Evolutionary conservation across 1,140 invertebrate genomes (phyloP), one percentile per base, ranked within the genome.

Genomic region (Brachionus plicatilis): DNA sequence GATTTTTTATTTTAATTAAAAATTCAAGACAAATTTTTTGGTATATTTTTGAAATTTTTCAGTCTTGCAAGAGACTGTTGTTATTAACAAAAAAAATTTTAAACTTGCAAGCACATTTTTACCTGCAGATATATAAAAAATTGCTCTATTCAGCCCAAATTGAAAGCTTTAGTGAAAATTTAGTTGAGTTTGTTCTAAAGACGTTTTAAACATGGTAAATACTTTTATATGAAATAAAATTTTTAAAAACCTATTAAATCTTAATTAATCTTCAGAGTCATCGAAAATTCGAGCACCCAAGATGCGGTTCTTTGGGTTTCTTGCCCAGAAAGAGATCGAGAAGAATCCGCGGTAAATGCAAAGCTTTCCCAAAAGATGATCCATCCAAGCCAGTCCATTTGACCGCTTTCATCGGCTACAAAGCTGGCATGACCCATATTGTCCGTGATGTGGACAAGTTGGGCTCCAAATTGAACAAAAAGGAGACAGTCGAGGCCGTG

Each of bases 361-460:
- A 99, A 95, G 94, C 97, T 85, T 99, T 99, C 92, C 98, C 98
- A n/a, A 98, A 96, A 88, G 98, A 99, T 93, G 96, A 99, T 89
- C 92, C 93, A 24, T 93, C 90, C 86, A 99, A 99, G 89, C 97
- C 98, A 43, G 95, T 99, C 5, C 98, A 99, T 92, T 91, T 99
- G 47, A 99, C 98, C 6, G 95, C 96, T 83, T 99, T 99, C 90
- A 92, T 99, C 86, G 96, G 94, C 66, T 99, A 98, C 90, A 99
- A 99, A 90, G 96, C 97, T 89, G 98, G 98, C 89, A 99, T 99
- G 98, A 98, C 97, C 86, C 98, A 99, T 89, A 94, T 99, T 90
- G 95, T 99, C 3, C 92, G 98, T 87, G 97, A 99, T 92, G 96
- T 97, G 70, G 97, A 99, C 91, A 93, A 97, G 91, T 97, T 96